Evolutionary conservation across 2,888 invertebrate genomes (phyloP), one percentile per base, ranked within the genome.

Genomic region (Heliconius sara): DNA sequence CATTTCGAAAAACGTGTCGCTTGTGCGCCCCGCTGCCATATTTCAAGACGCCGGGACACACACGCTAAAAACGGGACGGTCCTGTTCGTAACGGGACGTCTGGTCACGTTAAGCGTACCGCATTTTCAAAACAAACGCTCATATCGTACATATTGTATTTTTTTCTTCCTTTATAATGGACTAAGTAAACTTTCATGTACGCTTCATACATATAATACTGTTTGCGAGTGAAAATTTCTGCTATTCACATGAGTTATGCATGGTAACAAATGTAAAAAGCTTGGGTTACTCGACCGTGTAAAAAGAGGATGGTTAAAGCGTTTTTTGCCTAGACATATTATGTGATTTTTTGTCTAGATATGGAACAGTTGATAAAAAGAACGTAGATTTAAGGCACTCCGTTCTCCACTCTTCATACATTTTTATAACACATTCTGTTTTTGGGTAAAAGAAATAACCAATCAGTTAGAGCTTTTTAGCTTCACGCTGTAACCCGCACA

Each of bases 171-270:
- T 80, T 70, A 78, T 81, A 74, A 80, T 76, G 76, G 76, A 52
- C 80, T 76, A 77, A 82, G 80, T 79, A 79, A 80, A 80, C 77
- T 82, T 82, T 79, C 80, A 71, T 80, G 79, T 80, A 77, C 78
- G 70, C 71, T 78, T 65, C 76, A 70, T 80, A 66, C 66, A 72
- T 72, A 77, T 79, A 79, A 79, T 77, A 65, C 71, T 71, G 65
- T 79, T 81, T 73, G 75, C n/a, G 76, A 76, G 73, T 63, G 71
- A 79, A 70, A 57, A 30, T 66, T 78, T 81, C 76, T 70, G 60
- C 78, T 73, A 80, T 80, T 80, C 78, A 76, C 47, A 73, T 72
- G 77, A 74, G 73, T 74, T 79, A 75, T 57, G 67, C 66, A 65
- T 47, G 60, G 12, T n/a, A 60, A 74, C 57, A 74, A 74, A 60